Evolutionary conservation across 2,113 vertebrate species (phyloP).

Genomic region (Elephas maximus): DNA sequence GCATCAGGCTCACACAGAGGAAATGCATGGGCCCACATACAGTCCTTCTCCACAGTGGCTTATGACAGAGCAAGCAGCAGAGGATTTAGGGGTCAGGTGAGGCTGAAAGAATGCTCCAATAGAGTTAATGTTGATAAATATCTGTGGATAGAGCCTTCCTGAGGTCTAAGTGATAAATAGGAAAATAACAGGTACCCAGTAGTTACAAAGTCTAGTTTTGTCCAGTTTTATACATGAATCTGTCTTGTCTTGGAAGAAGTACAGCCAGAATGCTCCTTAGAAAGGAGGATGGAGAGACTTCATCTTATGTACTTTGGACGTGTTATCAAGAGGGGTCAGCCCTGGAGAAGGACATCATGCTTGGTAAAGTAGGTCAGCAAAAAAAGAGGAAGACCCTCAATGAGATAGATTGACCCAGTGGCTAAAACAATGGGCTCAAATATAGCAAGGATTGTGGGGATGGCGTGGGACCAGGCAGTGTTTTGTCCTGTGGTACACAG

Average conservation of each 20-base stretch:
- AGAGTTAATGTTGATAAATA: neutral
- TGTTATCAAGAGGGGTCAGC: too few species aligned
- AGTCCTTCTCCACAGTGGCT: neutral
- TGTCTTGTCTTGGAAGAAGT: neutral
- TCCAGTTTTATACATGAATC: neutral
- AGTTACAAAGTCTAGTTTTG: neutral
- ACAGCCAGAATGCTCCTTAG: too few species aligned
- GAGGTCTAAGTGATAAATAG: neutral
- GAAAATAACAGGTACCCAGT: neutral
- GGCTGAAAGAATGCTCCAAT: neutral
- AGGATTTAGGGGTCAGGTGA: neutral
- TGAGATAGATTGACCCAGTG: neutral
- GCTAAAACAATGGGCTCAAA: neutral
- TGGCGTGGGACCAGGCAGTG: neutral
- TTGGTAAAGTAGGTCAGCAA: too few species aligned
- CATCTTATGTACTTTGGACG: too few species aligned
- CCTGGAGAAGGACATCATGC: too few species aligned
- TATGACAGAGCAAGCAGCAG: neutral
- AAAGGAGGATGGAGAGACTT: too few species aligned
- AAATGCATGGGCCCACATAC: neutral
- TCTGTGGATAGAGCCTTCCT: neutral
- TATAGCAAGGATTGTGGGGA: neutral
- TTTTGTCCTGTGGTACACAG: neutral
- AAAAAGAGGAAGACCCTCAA: neutral
- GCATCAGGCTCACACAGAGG: neutral